phyloP scores from a whole-genome alignment of 1,140 invertebrate species.

The Diabrotica virgifera region DNA sequence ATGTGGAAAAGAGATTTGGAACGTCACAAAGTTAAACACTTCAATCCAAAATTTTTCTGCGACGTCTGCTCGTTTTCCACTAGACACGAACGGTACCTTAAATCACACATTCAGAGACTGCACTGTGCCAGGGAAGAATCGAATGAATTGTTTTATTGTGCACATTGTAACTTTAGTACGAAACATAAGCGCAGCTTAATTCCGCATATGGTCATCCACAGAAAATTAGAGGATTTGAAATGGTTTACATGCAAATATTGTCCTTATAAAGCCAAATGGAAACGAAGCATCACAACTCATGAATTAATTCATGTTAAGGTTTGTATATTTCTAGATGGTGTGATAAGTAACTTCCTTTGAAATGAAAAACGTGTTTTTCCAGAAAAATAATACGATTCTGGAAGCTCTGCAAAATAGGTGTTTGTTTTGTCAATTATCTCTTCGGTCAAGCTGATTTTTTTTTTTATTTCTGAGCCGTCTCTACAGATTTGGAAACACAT shows the following conservation, averaged over 20 bases:
- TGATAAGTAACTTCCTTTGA: too few species aligned
- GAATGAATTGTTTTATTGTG: conserved; percentile 4
- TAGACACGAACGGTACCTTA: conserved; percentile 7
- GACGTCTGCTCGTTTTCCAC: conserved; percentile 1
- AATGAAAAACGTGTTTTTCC: too few species aligned
- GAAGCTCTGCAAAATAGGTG: too few species aligned
- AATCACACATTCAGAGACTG: background rate
- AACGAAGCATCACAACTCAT: conserved; percentile 3
- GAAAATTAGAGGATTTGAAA: conserved; percentile 2
- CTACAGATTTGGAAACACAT: too few species aligned
- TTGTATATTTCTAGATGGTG: too few species aligned
- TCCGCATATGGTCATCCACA: background rate
- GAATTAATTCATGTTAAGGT: conserved; percentile 11
- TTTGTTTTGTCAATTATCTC: too few species aligned
- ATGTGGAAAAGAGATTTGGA: conserved; percentile 10
- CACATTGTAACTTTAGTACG: conserved; percentile 2
- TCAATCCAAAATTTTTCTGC: background rate
- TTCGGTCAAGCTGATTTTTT: too few species aligned
- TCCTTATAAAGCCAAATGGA: conserved; percentile 3
- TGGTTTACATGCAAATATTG: background rate
- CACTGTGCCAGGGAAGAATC: background rate
- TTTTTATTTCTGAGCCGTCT: too few species aligned
- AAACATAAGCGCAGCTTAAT: conserved; percentile 6
- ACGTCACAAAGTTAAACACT: conserved; percentile 5
- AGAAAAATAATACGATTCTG: too few species aligned